These are phyloP conservation scores for Clarias macrocephalus DNA, from an alignment of 2,113 vertebrate genomes.

Conservation along the genomic window DNA sequence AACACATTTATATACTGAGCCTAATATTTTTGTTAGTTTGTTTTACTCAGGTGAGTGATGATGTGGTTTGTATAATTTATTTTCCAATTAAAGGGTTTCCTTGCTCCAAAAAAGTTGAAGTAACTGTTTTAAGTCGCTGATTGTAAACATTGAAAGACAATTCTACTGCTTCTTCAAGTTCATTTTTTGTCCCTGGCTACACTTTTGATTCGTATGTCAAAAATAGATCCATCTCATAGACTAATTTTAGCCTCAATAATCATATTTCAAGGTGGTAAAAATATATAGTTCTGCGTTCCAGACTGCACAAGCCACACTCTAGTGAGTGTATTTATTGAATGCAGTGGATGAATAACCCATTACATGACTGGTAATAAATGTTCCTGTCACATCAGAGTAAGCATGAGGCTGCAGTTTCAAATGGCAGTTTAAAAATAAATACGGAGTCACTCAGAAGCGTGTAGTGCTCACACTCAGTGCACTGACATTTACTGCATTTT, in stretches of 20 bases:
- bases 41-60: not conserved
- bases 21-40: not conserved
- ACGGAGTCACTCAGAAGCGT: constrained; percentile 56
- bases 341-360: not conserved
- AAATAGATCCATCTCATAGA: constrained; percentile 1
- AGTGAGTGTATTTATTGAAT: constrained; percentile 1
- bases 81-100: not conserved
- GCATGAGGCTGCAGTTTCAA: constrained; percentile 65
- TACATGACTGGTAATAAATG: constrained; percentile 16
- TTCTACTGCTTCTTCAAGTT: not conserved
- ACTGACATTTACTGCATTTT: not conserved
- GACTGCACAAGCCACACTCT: not conserved
- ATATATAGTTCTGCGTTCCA: not conserved
- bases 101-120: not conserved
- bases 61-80: not conserved
- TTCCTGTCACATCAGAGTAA: not conserved
- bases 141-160: not conserved
- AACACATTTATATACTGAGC: not conserved
- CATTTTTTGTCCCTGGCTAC: not conserved
- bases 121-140: not conserved
- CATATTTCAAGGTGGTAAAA: not conserved
- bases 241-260: no score
- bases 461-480: constrained; percentile 2
- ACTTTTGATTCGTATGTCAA: not conserved
- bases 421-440: constrained; percentile 88